Base-by-base conservation (phyloP, 1,140 invertebrate species). In the Drosophila littoralis region DNA sequence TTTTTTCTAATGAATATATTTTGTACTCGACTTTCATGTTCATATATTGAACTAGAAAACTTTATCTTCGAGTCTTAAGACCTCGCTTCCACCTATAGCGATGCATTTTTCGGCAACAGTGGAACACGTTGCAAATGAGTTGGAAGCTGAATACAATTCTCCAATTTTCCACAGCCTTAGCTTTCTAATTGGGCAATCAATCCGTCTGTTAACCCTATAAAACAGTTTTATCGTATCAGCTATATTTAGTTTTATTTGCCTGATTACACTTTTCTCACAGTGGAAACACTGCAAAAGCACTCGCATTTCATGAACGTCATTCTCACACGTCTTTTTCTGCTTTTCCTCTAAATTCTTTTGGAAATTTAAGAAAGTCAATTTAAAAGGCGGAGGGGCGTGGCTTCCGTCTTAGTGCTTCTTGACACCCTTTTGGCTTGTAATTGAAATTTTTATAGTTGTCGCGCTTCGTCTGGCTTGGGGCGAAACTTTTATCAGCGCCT, bases 361-460 rank as follows among this genome's bases (percentile, higher is more conserved):
- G 43, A 65, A 77, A 79, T 90, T 90, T 90, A 88, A 90, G 86
- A 88, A 83, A 84, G 77, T 89, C 77, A 89, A 89, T 89, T 89
- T 81, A 57, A 22, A 22, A 2, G 22, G 3, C 4, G 22, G 1
- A 0, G 22, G 22, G 22, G 22, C 4, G 22, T 3, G 4, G 22
- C 22, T 5, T 3, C 22, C 22, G 22, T 28, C 22, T 28, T 28
- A 28, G 2, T 15, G 6, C 10, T 54, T 28, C 61, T 33, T 7
- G 15, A 10, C 52, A 64, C 22, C 46, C 59, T 58, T 66, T 74
- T 43, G 55, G 57, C 72, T 70, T 75, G 80, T 89, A 89, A 89
- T 89, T 89, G 84, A 89, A 89, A 84, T 89, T 89, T 89, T 89
- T 89, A 89, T 89, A 89, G 84, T 88, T 88, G 79, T 88, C 83